A percentile compares a stretch with the other conserved stretches of the same genome.
Conservation (phyloP, 37 sponge, comb jelly and placozoan genomes). For the Geodia barretti region DNA sequence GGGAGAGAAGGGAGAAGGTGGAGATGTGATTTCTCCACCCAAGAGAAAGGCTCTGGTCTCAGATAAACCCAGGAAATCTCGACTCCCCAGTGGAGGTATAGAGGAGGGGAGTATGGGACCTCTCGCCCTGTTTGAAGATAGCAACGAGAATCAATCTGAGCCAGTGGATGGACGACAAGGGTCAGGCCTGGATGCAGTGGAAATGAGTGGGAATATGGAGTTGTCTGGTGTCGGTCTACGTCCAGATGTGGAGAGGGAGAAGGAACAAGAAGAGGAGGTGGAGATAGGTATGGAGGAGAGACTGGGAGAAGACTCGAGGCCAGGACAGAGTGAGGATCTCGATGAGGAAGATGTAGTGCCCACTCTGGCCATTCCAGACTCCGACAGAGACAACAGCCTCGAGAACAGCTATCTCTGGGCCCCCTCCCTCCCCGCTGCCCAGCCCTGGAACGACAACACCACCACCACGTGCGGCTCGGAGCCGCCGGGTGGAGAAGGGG, state of each 20-base stretch:
- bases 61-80: background rate
- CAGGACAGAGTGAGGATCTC: background rate
- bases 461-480: too few relatives aligned
- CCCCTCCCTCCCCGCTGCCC: conserved; percentile 20
- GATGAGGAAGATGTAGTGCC: background rate
- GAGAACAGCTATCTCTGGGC: conserved; percentile 44
- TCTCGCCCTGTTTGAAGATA: conserved; percentile 2
- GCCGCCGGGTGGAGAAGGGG: background rate
- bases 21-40: background rate
- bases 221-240: background rate
- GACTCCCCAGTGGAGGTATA: too few relatives aligned
- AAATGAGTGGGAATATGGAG: background rate
- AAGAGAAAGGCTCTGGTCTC: background rate
- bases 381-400: conserved; percentile 10
- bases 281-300: conserved; percentile 6
- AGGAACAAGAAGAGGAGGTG: background rate
- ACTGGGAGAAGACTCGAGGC: background rate
- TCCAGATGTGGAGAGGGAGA: background rate
- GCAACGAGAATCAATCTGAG: background rate
- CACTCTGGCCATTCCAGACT: background rate
- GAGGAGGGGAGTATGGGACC: conserved; percentile 31
- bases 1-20: background rate
- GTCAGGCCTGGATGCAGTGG: background rate
- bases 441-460: conserved; percentile 3
- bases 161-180: background rate